Evolutionary conservation across 2,888 invertebrate species (phyloP).

Genomic region (Acanthosepion pharaonis): DNA sequence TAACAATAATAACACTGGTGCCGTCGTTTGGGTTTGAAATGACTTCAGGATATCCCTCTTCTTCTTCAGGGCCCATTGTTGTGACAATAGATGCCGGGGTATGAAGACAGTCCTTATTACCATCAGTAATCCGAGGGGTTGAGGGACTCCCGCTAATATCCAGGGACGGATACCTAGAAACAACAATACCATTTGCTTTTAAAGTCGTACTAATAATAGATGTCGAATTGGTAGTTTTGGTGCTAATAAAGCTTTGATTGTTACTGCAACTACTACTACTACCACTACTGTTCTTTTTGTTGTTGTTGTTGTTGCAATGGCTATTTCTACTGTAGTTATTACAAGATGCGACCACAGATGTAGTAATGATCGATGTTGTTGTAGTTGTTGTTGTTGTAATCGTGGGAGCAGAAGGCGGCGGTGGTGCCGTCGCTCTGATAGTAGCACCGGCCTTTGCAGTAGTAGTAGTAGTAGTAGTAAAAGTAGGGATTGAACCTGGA

Average conservation of each 20-base stretch:
- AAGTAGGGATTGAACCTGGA: background rate
- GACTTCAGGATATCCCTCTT: background rate
- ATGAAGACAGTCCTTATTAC: background rate
- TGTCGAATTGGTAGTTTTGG: background rate
- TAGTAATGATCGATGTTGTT: background rate
- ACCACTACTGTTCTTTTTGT: background rate
- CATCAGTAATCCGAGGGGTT: background rate
- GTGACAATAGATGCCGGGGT: background rate
- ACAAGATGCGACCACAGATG: background rate
- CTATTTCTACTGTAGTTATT: background rate
- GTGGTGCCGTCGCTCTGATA: conserved; percentile 2
- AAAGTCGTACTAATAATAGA: background rate
- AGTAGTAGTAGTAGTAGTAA: background rate
- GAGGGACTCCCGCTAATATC: background rate
- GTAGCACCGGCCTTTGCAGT: background rate
- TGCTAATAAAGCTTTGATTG: background rate
- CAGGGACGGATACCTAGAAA: background rate
- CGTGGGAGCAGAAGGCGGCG: background rate
- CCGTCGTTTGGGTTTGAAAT: background rate
- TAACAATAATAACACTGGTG: background rate
- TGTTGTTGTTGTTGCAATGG: background rate
- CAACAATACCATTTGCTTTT: background rate
- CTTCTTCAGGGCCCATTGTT: background rate
- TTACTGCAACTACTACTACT: background rate
- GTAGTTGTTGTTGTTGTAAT: background rate